Conservation (phyloP, 2,888 invertebrate genomes). For the Phyto melanocephala region DNA sequence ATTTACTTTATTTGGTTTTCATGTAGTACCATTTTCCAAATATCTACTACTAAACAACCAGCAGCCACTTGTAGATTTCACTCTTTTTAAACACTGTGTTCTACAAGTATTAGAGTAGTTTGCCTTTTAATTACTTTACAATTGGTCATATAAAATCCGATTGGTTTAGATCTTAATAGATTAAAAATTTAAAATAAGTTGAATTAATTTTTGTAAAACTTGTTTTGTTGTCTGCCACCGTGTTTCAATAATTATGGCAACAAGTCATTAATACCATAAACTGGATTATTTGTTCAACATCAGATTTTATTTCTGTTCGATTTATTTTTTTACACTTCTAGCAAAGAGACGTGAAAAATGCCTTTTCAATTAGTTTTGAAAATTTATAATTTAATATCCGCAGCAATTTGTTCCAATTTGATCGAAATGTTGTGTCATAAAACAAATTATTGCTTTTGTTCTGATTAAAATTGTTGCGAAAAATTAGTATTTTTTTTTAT, state of each 20-base stretch:
- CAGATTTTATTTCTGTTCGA: background rate
- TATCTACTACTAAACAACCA: no score
- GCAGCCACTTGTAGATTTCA: background rate
- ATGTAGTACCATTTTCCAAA: no score
- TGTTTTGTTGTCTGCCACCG: conserved; percentile 45
- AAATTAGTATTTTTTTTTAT: background rate
- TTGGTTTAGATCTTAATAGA: conserved; percentile 61
- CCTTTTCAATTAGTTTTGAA: conserved; percentile 40
- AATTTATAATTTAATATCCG: background rate
- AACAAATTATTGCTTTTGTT: background rate
- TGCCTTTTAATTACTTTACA: conserved; percentile 57
- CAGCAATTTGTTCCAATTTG: conserved; percentile 6
- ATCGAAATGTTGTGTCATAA: background rate
- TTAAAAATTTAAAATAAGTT: conserved; percentile 49
- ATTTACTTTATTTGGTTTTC: no score
- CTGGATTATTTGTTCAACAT: conserved; percentile 17
- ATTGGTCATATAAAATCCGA: conserved; percentile 45
- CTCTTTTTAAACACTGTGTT: background rate
- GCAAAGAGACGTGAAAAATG: background rate
- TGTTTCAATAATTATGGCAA: conserved; percentile 59
- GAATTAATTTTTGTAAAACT: conserved; percentile 51
- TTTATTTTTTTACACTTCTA: background rate
- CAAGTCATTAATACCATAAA: conserved; percentile 37
- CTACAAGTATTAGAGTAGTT: background rate
- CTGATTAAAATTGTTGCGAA: background rate